phyloP scores from a whole-genome alignment of 2,113 vertebrate species.

The Vulpes vulpes region DNA sequence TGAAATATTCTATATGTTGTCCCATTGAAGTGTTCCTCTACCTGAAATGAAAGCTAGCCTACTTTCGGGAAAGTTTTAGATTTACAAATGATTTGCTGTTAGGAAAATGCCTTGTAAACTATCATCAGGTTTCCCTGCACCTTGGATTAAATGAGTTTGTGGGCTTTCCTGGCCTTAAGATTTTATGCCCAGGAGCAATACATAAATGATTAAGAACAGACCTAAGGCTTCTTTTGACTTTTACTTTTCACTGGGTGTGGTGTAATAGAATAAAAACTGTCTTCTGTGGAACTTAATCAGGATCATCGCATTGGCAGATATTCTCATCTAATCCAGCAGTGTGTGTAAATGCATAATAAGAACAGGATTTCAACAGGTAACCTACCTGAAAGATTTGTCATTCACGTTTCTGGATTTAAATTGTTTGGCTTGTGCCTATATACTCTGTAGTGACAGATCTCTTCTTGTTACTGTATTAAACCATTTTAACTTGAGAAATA shows the following conservation, averaged over 20 bases:
- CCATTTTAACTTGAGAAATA: conserved; percentile 30
- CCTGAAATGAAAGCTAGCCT: not conserved
- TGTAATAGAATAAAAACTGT: not conserved
- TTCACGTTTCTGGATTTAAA: not conserved
- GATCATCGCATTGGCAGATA: not conserved
- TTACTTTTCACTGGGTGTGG: not conserved
- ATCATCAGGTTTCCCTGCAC: not conserved
- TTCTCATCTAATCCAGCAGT: not conserved
- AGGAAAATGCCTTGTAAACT: not conserved
- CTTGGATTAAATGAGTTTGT: not conserved
- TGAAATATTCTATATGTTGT: not conserved
- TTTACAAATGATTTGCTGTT: not conserved
- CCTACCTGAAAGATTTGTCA: not conserved
- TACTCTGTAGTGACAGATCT: not conserved
- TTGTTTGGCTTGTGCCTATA: not conserved
- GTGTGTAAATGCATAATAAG: not conserved
- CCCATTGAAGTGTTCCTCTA: not conserved
- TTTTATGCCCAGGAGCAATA: not conserved
- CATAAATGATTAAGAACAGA: not conserved
- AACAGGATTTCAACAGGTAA: not conserved
- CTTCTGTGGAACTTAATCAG: not conserved
- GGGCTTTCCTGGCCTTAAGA: not conserved
- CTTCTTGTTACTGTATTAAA: not conserved
- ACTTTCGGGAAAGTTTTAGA: not conserved
- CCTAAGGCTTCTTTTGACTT: not conserved